A percentile compares a stretch with the other conserved stretches of the same genome.
Evolutionary conservation across 2,113 vertebrate species (phyloP).

Genomic region (Ciconia boyciana): DNA sequence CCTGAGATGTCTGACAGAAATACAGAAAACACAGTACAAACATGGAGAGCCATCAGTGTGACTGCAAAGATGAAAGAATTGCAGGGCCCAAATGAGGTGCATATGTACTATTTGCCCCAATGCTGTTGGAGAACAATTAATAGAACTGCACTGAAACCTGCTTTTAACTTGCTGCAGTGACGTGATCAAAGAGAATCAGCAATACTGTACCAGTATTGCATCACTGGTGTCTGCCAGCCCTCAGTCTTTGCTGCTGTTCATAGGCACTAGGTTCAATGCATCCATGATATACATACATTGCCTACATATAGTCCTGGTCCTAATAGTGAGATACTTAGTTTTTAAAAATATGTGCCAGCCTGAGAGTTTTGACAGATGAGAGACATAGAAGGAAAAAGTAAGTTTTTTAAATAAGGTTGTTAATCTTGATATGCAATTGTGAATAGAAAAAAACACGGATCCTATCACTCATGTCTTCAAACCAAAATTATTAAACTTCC

Average conservation of each 20-base stretch:
- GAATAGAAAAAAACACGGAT: background rate
- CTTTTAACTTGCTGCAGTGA: background rate
- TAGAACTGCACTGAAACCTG: background rate
- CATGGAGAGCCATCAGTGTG: background rate
- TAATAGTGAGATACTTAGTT: background rate
- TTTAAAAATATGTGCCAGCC: background rate
- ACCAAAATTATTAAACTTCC: background rate
- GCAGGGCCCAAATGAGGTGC: background rate
- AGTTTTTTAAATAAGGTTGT: background rate
- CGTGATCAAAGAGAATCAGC: background rate
- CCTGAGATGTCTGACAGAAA: background rate
- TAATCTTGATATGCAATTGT: background rate
- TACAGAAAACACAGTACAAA: background rate
- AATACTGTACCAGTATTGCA: background rate
- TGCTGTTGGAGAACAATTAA: background rate
- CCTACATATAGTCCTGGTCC: background rate
- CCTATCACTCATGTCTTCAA: background rate
- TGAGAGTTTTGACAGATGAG: background rate
- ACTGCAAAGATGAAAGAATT: background rate
- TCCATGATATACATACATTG: background rate
- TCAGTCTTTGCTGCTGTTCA: background rate
- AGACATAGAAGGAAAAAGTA: background rate
- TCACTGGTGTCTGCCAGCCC: background rate
- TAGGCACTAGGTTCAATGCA: background rate
- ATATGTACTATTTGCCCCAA: background rate